phyloP scores from a whole-genome alignment of 1,140 invertebrate species.

The Drosophila tristis region DNA sequence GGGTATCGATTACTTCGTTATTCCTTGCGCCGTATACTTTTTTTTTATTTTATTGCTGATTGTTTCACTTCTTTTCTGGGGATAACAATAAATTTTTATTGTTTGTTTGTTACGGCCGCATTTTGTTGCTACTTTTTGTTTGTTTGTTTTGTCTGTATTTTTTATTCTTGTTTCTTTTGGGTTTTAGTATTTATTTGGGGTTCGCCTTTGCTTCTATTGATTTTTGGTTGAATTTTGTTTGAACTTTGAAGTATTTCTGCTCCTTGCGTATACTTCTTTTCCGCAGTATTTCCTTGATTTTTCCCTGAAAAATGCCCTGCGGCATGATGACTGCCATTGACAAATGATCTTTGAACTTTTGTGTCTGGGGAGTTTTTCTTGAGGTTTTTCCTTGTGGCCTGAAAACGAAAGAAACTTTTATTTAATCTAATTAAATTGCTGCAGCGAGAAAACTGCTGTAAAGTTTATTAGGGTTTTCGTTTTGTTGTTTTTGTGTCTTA shows the following conservation, averaged over 20 bases:
- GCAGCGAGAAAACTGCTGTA: conserved; percentile 34
- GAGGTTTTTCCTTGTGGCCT: conserved; percentile 6
- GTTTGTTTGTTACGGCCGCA: conserved; percentile 50
- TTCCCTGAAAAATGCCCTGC: conserved; percentile 34
- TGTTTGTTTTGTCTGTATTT: conserved; percentile 46
- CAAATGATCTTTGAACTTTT: conserved; percentile 64
- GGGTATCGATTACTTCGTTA: conserved; percentile 5
- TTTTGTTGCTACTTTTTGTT: conserved; percentile 46
- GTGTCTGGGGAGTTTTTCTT: conserved; percentile 40
- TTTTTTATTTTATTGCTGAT: conserved; percentile 75
- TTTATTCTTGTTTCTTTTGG: conserved; percentile 42
- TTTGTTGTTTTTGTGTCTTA: conserved; percentile 8
- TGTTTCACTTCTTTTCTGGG: conserved; percentile 70
- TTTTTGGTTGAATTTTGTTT: conserved; percentile 45
- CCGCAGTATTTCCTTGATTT: conserved; percentile 13
- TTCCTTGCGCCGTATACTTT: conserved; percentile 26
- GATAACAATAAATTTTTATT: conserved; percentile 82
- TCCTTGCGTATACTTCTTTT: conserved; percentile 3
- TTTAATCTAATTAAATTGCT: conserved; percentile 66
- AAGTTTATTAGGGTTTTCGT: conserved; percentile 59
- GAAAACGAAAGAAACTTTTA: conserved; percentile 36
- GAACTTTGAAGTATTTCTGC: not conserved
- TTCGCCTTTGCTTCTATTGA: conserved; percentile 56
- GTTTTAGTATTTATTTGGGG: conserved; percentile 20
- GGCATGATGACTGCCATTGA: conserved; percentile 45